These are phyloP conservation scores for Erebia aethiops DNA, from an alignment of 2,888 invertebrate genomes.

Conservation along the genomic window DNA sequence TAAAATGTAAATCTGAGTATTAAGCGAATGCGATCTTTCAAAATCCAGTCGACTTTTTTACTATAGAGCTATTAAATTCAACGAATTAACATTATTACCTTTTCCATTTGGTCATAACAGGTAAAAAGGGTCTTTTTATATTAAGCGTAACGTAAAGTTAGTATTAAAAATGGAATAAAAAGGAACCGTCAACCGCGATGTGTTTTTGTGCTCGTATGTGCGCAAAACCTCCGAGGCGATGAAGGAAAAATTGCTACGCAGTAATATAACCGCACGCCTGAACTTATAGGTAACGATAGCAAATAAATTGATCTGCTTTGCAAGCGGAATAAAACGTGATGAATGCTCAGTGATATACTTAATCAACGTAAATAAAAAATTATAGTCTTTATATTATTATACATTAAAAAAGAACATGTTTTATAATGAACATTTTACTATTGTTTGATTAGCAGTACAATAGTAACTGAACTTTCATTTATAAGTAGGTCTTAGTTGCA, in stretches of 20 bases:
- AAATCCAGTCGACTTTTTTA: slow-evolving; percentile 6
- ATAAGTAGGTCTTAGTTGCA: too few species aligned
- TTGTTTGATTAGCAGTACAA: too few species aligned
- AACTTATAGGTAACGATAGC: slow-evolving; percentile 51
- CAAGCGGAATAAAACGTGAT: not conserved
- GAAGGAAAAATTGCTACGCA: slow-evolving; percentile 67
- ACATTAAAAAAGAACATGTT: too few species aligned
- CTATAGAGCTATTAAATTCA: slow-evolving; percentile 10
- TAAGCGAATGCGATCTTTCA: not conserved
- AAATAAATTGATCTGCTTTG: slow-evolving; percentile 40
- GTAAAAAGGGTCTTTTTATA: slow-evolving; percentile 5
- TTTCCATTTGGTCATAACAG: slow-evolving; percentile 8
- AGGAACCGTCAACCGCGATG: slow-evolving; percentile 32
- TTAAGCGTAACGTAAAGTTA: slow-evolving; percentile 11
- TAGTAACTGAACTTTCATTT: too few species aligned
- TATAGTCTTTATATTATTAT: too few species aligned
- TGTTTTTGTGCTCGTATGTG: slow-evolving; percentile 18
- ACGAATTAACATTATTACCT: slow-evolving; percentile 1
- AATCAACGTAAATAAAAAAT: too few species aligned
- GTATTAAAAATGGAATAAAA: slow-evolving; percentile 20
- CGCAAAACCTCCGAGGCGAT: slow-evolving; percentile 25
- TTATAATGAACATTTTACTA: too few species aligned
- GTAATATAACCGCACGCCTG: slow-evolving; percentile 64
- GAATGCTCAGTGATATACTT: too few species aligned
- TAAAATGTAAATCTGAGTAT: not conserved